phyloP scores from a whole-genome alignment of 2,888 invertebrate species.

The Marasmarcha lunaedactyla region DNA sequence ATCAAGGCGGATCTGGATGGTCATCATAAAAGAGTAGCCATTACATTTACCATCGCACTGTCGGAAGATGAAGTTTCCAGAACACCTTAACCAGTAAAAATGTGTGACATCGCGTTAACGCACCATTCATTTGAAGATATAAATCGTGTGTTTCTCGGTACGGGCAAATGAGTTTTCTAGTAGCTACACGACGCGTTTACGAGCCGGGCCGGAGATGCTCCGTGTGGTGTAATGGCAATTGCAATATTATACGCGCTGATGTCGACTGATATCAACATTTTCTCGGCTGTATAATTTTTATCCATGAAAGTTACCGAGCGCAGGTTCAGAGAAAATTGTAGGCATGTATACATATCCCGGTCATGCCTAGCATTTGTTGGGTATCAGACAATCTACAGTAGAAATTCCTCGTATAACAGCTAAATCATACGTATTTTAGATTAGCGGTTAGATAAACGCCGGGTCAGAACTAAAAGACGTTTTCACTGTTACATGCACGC shows the following conservation, averaged over 20 bases:
- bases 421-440: not conserved
- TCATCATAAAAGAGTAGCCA: conserved; percentile 1
- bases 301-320: conserved; percentile 41
- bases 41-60: conserved; percentile 34
- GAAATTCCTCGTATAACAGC: not conserved
- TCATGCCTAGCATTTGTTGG: conserved; percentile 41
- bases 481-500: not conserved
- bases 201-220: conserved; percentile 63
- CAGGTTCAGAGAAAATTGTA: conserved; percentile 59
- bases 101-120: conserved; percentile 44
- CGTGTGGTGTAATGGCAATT: conserved; percentile 62
- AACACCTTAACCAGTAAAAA: conserved; percentile 56
- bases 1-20: conserved; percentile 29
- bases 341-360: conserved; percentile 11
- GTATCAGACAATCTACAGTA: conserved; percentile 35
- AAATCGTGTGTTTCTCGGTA: conserved; percentile 59
- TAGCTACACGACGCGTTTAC: conserved; percentile 63
- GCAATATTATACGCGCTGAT: conserved; percentile 64
- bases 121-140: conserved; percentile 57
- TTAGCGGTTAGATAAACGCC: not conserved
- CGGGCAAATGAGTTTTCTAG: conserved; percentile 68
- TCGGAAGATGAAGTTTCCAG: conserved; percentile 51
- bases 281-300: conserved; percentile 57
- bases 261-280: conserved; percentile 53
- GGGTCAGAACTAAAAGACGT: not conserved